These are phyloP conservation scores for Vesta saturnalis DNA, from an alignment of 2,888 invertebrate genomes.

Conservation along the genomic window DNA sequence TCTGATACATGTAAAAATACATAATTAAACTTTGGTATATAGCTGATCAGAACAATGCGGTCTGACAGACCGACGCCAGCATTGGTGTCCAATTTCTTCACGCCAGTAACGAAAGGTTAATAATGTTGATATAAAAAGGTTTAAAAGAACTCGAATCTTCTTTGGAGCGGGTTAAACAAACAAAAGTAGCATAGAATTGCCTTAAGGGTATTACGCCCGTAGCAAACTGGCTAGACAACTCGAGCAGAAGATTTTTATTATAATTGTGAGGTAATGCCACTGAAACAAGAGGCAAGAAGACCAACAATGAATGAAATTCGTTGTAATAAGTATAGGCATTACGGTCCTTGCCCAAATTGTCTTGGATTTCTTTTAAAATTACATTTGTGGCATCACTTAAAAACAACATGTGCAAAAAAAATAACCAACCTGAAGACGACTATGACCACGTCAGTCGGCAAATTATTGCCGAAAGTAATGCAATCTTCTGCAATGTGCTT, in stretches of 20 bases:
- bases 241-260: slow-evolving; percentile 13
- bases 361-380: slow-evolving; percentile 16
- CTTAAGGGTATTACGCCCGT: no score
- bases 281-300: neutral
- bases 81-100: no score
- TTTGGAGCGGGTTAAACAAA: no score
- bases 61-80: no score
- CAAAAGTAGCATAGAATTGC: no score
- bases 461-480: neutral
- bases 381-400: slow-evolving; percentile 16
- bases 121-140: no score
- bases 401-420: slow-evolving; percentile 3
- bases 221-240: no score
- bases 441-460: neutral
- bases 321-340: neutral
- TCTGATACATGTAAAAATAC: no score
- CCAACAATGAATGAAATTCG: slow-evolving; percentile 1
- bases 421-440: neutral
- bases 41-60: no score
- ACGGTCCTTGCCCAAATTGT: slow-evolving; percentile 19
- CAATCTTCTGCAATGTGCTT: neutral
- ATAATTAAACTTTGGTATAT: no score
- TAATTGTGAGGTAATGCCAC: slow-evolving; percentile 14
- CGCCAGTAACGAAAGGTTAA: no score
- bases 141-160: no score